Base-by-base conservation (phyloP, 2,113 vertebrate genomes). In the Phylloscopus trochilus region DNA sequence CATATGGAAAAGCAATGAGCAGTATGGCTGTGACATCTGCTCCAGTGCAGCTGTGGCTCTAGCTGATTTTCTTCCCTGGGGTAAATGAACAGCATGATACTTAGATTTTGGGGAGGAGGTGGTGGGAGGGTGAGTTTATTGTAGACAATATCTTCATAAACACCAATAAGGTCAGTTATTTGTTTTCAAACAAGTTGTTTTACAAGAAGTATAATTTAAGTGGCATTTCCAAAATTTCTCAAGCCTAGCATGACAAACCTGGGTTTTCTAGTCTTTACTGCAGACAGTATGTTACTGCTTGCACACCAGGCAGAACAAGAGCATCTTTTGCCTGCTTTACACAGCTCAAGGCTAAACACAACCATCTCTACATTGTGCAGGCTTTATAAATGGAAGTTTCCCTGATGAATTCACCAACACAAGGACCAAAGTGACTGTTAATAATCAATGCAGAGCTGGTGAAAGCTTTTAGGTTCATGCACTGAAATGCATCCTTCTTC, bases 21-120 rank as follows among this genome's bases (percentile, higher is more conserved):
- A 52, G 51, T 60, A 85, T 27, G 44, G 46, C 63, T 76, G 64
- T 90, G 89, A 84, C 79, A 84, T 92, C 78, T 89, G 76, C 92
- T 82, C 51, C 74, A 86, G 46, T 73, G 55, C 87, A 95, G 91
- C 79, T 93, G 83, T 53, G 47, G 64, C 68, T 92, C 79, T 89
- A 95, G 75, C 33, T 87, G 79, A 39, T 87, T 91, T 85, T 83
- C 49, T 73, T 82, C 89, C 53, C 84, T 58, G 20, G 52, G 39
- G 75, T 90, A 83, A 86, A 91, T 0, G 12, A 74, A 46, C 24
- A 82, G 66, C 52, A 92, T 6, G 26, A 56, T 67, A 72, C 28
- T 74, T 66, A 37, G 33, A 64, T 89, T 70, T 49, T 46, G 26
- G 10, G 26, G 23, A 37, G 13, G 8, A 75, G 24, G 10, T 51